A percentile compares a stretch with the other conserved stretches of the same genome.
Conservation (phyloP, 37 sponge, comb jelly and placozoan genomes). For the Geodia barretti region DNA sequence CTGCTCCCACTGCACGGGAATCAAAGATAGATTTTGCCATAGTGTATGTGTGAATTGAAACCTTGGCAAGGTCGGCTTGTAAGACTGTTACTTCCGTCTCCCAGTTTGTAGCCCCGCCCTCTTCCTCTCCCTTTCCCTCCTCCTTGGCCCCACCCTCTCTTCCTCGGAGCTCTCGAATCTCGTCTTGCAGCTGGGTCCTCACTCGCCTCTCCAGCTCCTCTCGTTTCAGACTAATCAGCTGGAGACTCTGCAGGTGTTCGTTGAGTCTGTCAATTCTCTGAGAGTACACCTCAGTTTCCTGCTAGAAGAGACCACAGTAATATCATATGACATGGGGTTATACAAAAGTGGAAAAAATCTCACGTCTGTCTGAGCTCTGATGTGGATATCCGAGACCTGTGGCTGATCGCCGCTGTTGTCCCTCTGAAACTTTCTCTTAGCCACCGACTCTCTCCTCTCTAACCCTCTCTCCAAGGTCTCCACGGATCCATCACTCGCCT, state of each 20-base stretch:
- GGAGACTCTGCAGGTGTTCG: conserved; percentile 36
- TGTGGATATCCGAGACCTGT: not conserved
- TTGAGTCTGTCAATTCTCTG: conserved; percentile 66
- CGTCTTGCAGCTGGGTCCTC: conserved; percentile 31
- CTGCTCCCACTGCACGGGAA: conserved; percentile 55
- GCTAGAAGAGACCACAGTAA: too few relatives aligned
- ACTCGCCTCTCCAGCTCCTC: conserved; percentile 67
- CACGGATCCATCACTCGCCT: too few relatives aligned
- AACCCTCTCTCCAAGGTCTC: too few relatives aligned
- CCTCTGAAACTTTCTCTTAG: too few relatives aligned
- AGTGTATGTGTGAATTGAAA: not conserved
- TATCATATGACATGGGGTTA: too few relatives aligned
- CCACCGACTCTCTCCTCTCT: too few relatives aligned
- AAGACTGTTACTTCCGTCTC: conserved; percentile 11
- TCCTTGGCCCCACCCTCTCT: not conserved
- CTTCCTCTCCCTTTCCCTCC: not conserved
- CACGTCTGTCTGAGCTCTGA: too few relatives aligned
- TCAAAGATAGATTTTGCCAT: not conserved
- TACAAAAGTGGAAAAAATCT: too few relatives aligned
- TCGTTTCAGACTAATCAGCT: conserved; percentile 49
- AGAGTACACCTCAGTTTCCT: conserved; percentile 35
- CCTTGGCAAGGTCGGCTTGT: conserved; percentile 54
- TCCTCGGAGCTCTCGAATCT: conserved; percentile 4
- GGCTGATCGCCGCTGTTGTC: not conserved
- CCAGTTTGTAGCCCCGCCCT: not conserved